Evolutionary conservation across 2,113 vertebrate genomes (phyloP).

Genomic region (Sarotherodon lohbergeri): DNA sequence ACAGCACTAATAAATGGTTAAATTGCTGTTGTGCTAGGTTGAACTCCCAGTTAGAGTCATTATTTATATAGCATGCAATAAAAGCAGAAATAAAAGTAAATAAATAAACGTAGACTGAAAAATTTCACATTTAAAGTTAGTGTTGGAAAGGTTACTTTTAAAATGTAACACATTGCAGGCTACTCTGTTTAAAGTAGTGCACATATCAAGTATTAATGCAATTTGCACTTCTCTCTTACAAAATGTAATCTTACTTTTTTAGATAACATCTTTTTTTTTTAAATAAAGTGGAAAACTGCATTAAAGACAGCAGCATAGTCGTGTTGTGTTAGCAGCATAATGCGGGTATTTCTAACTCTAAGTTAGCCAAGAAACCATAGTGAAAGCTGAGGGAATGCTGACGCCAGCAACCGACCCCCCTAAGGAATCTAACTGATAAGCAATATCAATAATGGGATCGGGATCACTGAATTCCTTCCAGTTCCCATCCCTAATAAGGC

Average conservation of each 20-base stretch:
- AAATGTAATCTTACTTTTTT: not conserved
- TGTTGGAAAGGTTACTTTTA: not conserved
- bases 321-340: too few relatives aligned
- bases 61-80: not conserved
- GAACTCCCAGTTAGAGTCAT: not conserved
- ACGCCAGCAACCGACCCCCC: not conserved
- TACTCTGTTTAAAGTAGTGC: not conserved
- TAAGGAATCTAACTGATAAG: not conserved
- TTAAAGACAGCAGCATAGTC: not conserved
- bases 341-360: not conserved
- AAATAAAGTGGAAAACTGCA: fast-evolving
- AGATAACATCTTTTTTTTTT: fast-evolving
- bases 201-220: not conserved
- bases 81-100: not conserved
- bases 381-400: not conserved
- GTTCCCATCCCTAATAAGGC: not conserved
- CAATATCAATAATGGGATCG: fast-evolving
- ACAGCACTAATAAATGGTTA: not conserved
- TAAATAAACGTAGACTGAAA: fast-evolving
- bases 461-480: not conserved
- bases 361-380: not conserved
- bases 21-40: not conserved
- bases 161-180: not conserved
- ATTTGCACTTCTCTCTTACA: not conserved
- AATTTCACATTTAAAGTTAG: not conserved